phyloP scores from a whole-genome alignment of 2,113 vertebrate species.

The Condylura cristata region DNA sequence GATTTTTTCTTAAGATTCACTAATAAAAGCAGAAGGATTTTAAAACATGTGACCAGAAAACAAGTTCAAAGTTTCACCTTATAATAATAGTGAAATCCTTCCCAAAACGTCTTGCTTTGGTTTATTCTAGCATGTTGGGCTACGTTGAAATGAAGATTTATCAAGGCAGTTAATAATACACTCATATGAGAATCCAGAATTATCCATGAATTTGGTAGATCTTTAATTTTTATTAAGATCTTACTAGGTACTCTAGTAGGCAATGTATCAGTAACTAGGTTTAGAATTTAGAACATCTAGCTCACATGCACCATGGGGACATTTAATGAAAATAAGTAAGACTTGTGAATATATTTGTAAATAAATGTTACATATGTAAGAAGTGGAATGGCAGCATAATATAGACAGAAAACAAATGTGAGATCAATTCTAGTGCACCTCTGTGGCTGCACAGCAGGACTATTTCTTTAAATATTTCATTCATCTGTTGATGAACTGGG shows the following conservation, averaged over 20 bases:
- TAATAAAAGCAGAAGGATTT: neutral
- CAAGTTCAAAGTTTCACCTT: neutral
- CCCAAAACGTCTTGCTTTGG: neutral
- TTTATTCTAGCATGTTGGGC: neutral
- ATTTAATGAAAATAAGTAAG: neutral
- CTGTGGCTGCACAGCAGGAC: neutral
- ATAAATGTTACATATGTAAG: neutral
- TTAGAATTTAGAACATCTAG: neutral
- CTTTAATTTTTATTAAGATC: neutral
- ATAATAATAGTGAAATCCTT: neutral
- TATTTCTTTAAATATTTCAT: neutral
- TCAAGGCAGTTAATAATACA: neutral
- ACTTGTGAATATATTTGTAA: neutral
- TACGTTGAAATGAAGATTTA: conserved; percentile 7
- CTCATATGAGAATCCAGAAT: neutral
- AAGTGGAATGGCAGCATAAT: neutral
- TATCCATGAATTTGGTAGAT: neutral
- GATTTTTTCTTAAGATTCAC: neutral
- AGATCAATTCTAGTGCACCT: neutral
- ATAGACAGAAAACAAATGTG: neutral
- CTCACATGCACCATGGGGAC: neutral
- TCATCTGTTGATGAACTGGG: neutral
- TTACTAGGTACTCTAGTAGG: neutral
- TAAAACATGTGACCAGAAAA: neutral
- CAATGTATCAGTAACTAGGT: neutral